Conservation (phyloP, 1,140 invertebrate species). For the Goniozus legneri region DNA sequence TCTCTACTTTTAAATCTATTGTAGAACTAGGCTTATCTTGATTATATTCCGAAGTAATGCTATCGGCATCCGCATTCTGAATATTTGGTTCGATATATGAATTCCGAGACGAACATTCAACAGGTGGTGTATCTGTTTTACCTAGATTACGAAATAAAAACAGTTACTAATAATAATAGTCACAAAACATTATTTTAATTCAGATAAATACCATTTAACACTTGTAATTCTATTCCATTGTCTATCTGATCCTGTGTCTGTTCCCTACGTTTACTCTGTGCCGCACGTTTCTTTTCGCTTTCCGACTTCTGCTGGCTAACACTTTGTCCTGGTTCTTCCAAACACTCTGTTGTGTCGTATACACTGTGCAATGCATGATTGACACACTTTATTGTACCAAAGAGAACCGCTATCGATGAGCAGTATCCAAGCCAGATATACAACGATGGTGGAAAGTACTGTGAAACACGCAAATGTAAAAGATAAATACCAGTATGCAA, state of each 20-base stretch:
- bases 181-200: too few relatives aligned
- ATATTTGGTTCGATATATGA: conserved; percentile 55
- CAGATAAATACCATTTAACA: conserved; percentile 63
- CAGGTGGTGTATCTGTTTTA: conserved; percentile 57
- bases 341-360: conserved; percentile 91
- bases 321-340: conserved; percentile 59
- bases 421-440: conserved; percentile 87
- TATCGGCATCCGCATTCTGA: conserved; percentile 48
- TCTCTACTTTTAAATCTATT: conserved; percentile 85
- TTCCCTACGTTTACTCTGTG: conserved; percentile 40
- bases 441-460: conserved; percentile 84
- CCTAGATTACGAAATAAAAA: conserved; percentile 34
- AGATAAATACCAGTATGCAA: not conserved
- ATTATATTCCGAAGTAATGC: conserved; percentile 52
- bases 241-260: conserved; percentile 44
- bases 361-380: conserved; percentile 92
- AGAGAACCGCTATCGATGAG: conserved; percentile 73
- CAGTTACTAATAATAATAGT: not conserved
- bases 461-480: conserved; percentile 44
- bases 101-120: conserved; percentile 61
- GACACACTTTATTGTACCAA: conserved; percentile 80
- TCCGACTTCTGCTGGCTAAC: conserved; percentile 45
- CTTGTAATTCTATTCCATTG: conserved; percentile 78
- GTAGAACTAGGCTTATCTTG: conserved; percentile 51
- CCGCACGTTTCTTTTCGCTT: conserved; percentile 42